These are phyloP conservation scores for Sander lucioperca DNA, from an alignment of 2,113 vertebrate species.

Conservation along the genomic window DNA sequence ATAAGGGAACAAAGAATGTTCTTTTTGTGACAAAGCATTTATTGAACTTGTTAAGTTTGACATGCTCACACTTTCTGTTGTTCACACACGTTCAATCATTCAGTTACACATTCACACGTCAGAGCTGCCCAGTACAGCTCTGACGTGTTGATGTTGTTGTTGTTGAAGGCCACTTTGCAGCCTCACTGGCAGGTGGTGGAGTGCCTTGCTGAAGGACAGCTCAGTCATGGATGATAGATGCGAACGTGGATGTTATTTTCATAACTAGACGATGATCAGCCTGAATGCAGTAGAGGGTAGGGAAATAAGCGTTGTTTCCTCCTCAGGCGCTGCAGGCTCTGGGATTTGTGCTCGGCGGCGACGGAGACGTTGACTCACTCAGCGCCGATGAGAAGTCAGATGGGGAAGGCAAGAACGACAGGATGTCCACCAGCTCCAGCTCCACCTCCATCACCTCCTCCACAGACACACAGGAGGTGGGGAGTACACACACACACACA, in stretches of 20 bases:
- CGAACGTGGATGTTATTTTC: not conserved
- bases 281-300: too few relatives aligned
- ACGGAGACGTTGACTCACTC: conserved; percentile 90
- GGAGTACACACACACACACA: conserved; percentile 10
- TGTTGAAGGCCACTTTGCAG: conserved; percentile 13
- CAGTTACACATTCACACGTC: conserved; percentile 19
- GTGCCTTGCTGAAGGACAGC: conserved; percentile 28
- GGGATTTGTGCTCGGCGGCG: conserved; percentile 91
- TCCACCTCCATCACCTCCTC: conserved; percentile 92
- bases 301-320: not conserved
- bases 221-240: conserved; percentile 13
- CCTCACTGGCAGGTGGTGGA: not conserved
- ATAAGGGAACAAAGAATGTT: not conserved
- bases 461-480: conserved; percentile 91
- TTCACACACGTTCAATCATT: conserved; percentile 16
- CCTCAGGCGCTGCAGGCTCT: conserved; percentile 94
- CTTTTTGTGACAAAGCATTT: not conserved
- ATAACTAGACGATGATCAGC: too few relatives aligned
- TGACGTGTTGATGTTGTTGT: not conserved
- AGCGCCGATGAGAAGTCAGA: conserved; percentile 93
- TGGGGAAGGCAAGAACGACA: conserved; percentile 90
- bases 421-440: conserved; percentile 91
- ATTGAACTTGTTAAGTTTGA: not conserved
- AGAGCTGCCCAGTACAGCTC: conserved; percentile 10
- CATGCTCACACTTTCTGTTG: not conserved